phyloP scores from a whole-genome alignment of 2,888 invertebrate species.

The Netelia fuscicornis region DNA sequence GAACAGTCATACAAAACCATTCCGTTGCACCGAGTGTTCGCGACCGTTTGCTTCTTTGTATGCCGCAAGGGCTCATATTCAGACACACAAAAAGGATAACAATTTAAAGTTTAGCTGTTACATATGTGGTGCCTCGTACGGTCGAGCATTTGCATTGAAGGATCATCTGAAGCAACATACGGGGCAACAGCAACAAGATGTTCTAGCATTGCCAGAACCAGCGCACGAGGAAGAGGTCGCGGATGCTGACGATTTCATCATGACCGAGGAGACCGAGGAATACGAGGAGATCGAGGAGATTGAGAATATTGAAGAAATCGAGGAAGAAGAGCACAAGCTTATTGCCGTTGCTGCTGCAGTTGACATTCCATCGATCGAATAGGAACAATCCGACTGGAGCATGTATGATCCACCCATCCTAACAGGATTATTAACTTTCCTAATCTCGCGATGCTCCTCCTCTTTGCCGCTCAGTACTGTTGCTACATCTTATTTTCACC shows the following conservation, averaged over 20 bases:
- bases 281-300: constrained; percentile 67
- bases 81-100: constrained; percentile 90
- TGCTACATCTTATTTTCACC: neutral
- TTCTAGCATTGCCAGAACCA: constrained; percentile 80
- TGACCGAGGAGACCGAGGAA: constrained; percentile 76
- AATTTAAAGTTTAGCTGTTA: constrained; percentile 90
- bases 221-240: constrained; percentile 81
- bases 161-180: constrained; percentile 91
- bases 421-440: neutral
- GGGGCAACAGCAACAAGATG: constrained; percentile 79
- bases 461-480: neutral
- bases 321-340: constrained; percentile 55
- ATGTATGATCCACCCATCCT: neutral
- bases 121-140: constrained; percentile 92
- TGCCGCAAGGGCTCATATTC: constrained; percentile 91
- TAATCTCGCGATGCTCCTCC: neutral
- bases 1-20: constrained; percentile 93
- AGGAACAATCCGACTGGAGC: constrained; percentile 35
- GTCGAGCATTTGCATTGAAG: constrained; percentile 90
- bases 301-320: constrained; percentile 59
- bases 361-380: neutral
- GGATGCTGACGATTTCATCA: constrained; percentile 78
- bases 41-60: constrained; percentile 92
- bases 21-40: constrained; percentile 90
- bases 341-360: constrained; percentile 46